Base-by-base conservation (phyloP, 2,888 invertebrate species). In the Papilio elwesi region DNA sequence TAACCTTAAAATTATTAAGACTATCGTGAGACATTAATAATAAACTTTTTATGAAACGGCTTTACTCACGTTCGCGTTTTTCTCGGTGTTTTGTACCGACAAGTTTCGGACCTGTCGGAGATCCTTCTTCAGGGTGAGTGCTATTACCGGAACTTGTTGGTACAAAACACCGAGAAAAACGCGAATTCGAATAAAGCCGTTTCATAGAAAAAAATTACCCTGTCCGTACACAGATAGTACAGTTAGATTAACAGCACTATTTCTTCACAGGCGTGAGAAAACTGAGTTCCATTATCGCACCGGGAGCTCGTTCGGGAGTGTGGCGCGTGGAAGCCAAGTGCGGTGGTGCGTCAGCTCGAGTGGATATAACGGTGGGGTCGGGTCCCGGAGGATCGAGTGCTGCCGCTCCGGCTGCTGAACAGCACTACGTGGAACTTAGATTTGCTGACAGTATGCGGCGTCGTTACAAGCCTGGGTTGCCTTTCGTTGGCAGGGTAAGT, bases 391-490 rank as follows among this genome's bases (percentile, higher is more conserved):
- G 83, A 73, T 81, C 90, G 1, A 89, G 94, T 0, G 85, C 95
- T 1, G 95, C 95, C 48, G 94, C 95, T 0, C 95, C 95, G 0
- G 95, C 95, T 2, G 95, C 95, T 9, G 96, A 96, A 76, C 95
- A 95, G 78, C 96, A 96, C 80, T 96, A 95, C 78, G 96, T 96
- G 12, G 96, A 96, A 78, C 87, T 96, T 72, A 87, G 95, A 67
- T 96, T 96, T 71, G 95, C 95, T 66, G 94, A 94, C 70, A 95
- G 95, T 81, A 96, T 96, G 95, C 85, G 95, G 59, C 84, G 95
- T 64, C 87, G 95, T 59, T 96, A 96, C 85, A 96, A 96, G 78
- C 96, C 96, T 49, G 95, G 96, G 52, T 85, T 96, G 70, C 96
- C 96, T 9, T 96, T 96, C 83, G 94, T 95, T 72, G 96, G 96